phyloP scores from a whole-genome alignment of 2,797 vertebrate species.

The Avahi laniger region DNA sequence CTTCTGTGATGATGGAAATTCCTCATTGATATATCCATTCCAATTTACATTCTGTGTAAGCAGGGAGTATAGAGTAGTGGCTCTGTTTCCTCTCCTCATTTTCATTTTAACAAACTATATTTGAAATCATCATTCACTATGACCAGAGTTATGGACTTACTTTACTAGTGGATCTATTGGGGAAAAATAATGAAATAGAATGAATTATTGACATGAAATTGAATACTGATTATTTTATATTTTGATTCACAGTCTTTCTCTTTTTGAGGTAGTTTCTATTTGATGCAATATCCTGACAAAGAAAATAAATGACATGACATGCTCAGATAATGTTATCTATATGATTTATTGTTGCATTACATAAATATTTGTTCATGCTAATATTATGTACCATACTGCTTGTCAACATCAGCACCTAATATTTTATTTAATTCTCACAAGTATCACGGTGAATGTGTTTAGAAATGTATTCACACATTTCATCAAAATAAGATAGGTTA shows the following conservation, averaged over 20 bases:
- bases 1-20: slow-evolving; percentile 18
- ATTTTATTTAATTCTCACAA: slow-evolving; percentile 36
- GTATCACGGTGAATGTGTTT: neutral
- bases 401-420: neutral
- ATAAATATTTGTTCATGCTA: slow-evolving; percentile 22
- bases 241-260: neutral
- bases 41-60: neutral
- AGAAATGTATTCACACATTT: slow-evolving; percentile 16
- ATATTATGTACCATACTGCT: neutral
- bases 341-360: neutral
- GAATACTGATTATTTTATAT: slow-evolving; percentile 32
- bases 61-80: neutral
- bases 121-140: slow-evolving; percentile 42
- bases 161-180: neutral
- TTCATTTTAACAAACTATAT: slow-evolving; percentile 28
- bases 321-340: neutral
- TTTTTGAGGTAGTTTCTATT: slow-evolving; percentile 24
- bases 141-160: slow-evolving; percentile 14
- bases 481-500: neutral
- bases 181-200: slow-evolving; percentile 17
- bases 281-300: neutral
- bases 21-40: neutral
- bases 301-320: slow-evolving; percentile 1
- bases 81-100: slow-evolving; percentile 26
- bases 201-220: slow-evolving; percentile 19